These are phyloP conservation scores for Formicarius rufipectus DNA, from an alignment of 2,113 vertebrate genomes.

Conservation along the genomic window DNA sequence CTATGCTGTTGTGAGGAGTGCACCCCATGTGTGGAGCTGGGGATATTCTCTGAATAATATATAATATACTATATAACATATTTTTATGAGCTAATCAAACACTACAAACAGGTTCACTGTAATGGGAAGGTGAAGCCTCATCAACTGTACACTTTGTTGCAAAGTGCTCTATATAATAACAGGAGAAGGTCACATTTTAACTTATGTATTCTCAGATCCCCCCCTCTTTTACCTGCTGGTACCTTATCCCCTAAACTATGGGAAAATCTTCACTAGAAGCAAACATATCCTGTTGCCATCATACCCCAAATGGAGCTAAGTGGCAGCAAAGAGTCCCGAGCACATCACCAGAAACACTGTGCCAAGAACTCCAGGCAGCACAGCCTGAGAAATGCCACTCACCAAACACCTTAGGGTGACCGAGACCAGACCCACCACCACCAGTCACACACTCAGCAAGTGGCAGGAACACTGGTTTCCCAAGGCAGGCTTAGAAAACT, in stretches of 20 bases:
- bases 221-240: background rate
- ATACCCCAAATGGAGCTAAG: background rate
- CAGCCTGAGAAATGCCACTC: background rate
- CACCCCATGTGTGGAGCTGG: accelerated
- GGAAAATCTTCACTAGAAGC: background rate
- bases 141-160: background rate
- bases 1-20: background rate
- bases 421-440: background rate
- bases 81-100: background rate
- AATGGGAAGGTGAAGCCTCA: background rate
- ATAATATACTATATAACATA: too few relatives aligned
- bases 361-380: background rate
- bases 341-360: accelerated
- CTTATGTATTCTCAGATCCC: background rate
- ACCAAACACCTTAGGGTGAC: background rate
- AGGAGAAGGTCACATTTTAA: background rate
- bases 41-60: background rate
- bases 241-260: background rate
- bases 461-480: background rate
- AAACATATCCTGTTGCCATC: background rate
- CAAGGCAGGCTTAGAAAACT: background rate
- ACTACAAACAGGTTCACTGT: background rate
- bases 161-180: background rate
- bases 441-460: background rate
- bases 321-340: background rate